Base-by-base conservation (phyloP, 2,797 vertebrate genomes). In the Hyperoplus lanceolatus region DNA sequence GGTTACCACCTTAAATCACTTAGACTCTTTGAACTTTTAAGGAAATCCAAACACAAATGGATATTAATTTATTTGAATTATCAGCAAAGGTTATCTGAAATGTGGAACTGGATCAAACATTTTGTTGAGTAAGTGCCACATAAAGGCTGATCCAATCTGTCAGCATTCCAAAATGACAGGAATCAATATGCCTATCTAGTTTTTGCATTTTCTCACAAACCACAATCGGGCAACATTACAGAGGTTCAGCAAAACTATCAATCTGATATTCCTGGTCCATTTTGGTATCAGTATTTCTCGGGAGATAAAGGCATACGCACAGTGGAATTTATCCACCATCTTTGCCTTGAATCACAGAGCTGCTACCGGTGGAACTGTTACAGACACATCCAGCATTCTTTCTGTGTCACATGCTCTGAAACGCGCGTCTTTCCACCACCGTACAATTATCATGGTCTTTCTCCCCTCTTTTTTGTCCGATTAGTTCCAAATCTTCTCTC, bases 401-500 rank as follows among this genome's bases (percentile, higher is more conserved):
- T 83, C 70, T 84, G 53, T 86, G 70, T 88, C 86, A 89, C 83
- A 84, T 86, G 83, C 81, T 89, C 75, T 46, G 79, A 84, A 82
- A 73, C 76, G 70, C 65, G 43, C 62, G 71, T 75, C 73, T 84
- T 74, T 84, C 81, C 64, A 75, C 60, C 73, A 51, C 70, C 11
- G 3, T 83, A 56, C 87, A 85, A 86, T 86, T 6, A 83, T 77
- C 77, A 80, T 48, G 18, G 39, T 43, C 70, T 56, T 61, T 45
- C 36, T 43, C 60, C 46, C 45, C 57, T 73, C 60, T 86, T 80
- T 72, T 79, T 75, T 67, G 58, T 85, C 75, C 89, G 80, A 81
- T 87, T 86, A 84, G 84, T 77, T 84, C 73, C 74, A 88, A 88
- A 86, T 91, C 85, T 83, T 89, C 73, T 81, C 61, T 88, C 85